These are phyloP conservation scores for Tauraco hartlaubi DNA, from an alignment of 2,797 vertebrate genomes.

Conservation along the genomic window DNA sequence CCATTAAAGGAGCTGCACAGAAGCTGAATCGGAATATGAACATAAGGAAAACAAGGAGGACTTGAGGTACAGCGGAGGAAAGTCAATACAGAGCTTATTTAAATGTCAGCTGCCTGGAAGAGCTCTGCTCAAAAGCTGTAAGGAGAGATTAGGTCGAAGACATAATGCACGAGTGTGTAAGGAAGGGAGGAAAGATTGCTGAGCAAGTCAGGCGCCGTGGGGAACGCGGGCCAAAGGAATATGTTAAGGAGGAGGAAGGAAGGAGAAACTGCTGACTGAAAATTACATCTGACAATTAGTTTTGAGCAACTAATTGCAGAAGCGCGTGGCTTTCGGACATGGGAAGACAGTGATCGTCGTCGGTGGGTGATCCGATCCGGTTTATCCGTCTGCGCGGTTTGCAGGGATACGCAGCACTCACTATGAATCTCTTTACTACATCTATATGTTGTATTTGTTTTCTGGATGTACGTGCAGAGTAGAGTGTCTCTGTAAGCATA, in stretches of 20 bases:
- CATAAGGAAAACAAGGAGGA: conserved; percentile 56
- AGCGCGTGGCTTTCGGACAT: conserved; percentile 21
- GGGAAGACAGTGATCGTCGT: not conserved
- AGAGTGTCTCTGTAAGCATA: not conserved
- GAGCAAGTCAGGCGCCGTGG: conserved; percentile 33
- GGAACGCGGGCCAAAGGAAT: not conserved
- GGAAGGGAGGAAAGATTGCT: conserved; percentile 27
- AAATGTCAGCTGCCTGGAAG: conserved; percentile 70
- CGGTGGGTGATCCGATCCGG: conserved; percentile 32
- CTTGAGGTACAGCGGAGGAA: conserved; percentile 29
- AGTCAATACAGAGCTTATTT: conserved; percentile 70
- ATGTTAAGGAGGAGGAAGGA: not conserved
- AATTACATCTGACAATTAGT: conserved; percentile 55
- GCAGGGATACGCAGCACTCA: not conserved
- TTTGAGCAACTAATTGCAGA: conserved; percentile 36
- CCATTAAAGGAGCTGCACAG: conserved; percentile 28
- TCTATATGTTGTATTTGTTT: not conserved
- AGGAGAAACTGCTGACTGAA: conserved; percentile 21
- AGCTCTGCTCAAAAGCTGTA: conserved; percentile 43
- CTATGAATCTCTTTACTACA: conserved; percentile 47
- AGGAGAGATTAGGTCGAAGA: conserved; percentile 41
- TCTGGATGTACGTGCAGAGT: not conserved
- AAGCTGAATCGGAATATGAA: conserved; percentile 36
- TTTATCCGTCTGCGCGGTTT: not conserved
- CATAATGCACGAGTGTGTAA: not conserved